Evolutionary conservation across 23 tunicate genomes (phyloP).

Genomic region (Botrylloides violaceus): DNA sequence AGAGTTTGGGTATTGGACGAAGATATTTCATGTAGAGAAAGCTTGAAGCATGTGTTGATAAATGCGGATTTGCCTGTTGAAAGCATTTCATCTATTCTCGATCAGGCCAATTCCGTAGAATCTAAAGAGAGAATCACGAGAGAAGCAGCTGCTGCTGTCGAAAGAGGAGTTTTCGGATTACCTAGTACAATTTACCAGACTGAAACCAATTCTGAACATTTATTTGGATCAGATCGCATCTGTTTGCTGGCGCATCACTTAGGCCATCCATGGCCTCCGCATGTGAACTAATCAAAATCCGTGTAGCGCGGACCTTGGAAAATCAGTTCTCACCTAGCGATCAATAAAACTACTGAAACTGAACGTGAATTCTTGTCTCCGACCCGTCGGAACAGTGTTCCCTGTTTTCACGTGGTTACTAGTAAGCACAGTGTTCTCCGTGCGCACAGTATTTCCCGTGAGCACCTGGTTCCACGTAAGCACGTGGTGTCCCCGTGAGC

Average conservation of each 20-base stretch:
- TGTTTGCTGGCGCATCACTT: neutral
- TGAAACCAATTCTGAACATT: neutral
- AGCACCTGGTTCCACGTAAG: too few species aligned
- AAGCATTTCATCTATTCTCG: neutral
- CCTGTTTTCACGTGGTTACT: too few species aligned
- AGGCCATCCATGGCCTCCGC: neutral
- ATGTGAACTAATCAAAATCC: too few species aligned
- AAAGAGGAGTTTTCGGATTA: neutral
- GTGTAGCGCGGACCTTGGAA: too few species aligned
- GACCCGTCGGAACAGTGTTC: too few species aligned
- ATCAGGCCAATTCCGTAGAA: neutral
- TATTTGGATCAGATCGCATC: neutral
- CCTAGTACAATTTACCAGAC: neutral
- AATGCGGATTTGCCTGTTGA: neutral
- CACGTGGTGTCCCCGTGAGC: too few species aligned
- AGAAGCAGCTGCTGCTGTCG: neutral
- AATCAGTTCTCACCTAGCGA: too few species aligned
- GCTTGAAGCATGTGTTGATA: neutral
- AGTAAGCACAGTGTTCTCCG: too few species aligned
- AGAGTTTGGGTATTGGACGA: neutral
- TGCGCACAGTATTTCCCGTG: too few species aligned
- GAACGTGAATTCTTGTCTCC: too few species aligned
- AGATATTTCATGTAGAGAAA: neutral
- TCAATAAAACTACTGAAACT: too few species aligned
- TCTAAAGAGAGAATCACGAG: neutral